Base-by-base conservation (phyloP, 2,113 vertebrate genomes). In the Rhinogobius similis region DNA sequence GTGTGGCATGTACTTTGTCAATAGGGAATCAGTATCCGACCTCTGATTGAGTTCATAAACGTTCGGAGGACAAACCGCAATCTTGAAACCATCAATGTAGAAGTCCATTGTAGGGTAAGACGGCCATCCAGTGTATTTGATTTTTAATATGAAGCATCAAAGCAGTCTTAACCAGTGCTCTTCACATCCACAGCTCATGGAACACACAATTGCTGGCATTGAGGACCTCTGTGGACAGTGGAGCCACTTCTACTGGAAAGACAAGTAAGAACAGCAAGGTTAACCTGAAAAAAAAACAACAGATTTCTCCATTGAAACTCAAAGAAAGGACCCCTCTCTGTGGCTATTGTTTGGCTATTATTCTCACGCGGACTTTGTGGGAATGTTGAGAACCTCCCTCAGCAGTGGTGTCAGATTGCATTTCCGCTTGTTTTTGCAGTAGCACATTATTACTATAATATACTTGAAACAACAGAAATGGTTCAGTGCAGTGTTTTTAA, bases 211-310 rank as follows among this genome's bases (percentile, higher is more conserved):
- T 64, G 94, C 95, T 26, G 98, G 97, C 14, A 93, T 99, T 77
- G 98, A 99, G 89, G 98, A 99, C 81, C 93, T 99, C 0, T 99
- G 98, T 73, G 98, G 98, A 82, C 98, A 99, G 27, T 99, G 97
- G 97, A 95, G 96, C 82, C 98, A 96, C 90, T 96, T 95, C 88
- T 97, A 96, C 84, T 97, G 95, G 95, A 99, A 95, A 93, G 97
- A 99, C 91, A 99, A 97, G 98, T 99, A 95, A 94, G 90, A 65
- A 2, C 52, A 26, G n/a, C 52, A 26, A 26, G 10, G 10, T 27
- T 8, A 27, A 58, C 18, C 12, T 4, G 59, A 32, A 27, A 26
- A 18, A 12, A 23, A 53, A 12, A 26, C 12, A 14, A 13, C 16
- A 1, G 20, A 50, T 36, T 52, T 26, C 61, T 55, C 41, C 20